phyloP scores from a whole-genome alignment of 2,113 vertebrate species.

The Aythya baeri region DNA sequence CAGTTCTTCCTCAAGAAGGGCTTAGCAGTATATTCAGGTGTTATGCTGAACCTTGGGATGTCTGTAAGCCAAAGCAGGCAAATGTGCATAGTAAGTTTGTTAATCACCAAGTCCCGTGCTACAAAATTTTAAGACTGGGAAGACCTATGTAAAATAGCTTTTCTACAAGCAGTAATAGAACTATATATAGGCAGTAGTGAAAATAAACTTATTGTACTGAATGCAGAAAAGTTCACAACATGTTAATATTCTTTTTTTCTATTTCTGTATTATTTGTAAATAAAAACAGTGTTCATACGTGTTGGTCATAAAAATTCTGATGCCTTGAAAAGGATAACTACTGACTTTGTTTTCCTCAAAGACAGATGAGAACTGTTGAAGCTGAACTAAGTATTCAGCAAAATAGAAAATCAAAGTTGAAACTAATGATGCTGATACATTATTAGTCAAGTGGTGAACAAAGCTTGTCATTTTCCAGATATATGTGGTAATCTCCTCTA shows the following conservation, averaged over 20 bases:
- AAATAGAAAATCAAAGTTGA: background rate
- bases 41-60: background rate
- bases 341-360: background rate
- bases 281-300: background rate
- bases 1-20: background rate
- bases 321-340: background rate
- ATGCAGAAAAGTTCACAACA: background rate
- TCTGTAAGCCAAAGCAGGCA: background rate
- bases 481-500: background rate
- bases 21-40: background rate
- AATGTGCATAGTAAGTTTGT: background rate
- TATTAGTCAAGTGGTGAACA: background rate
- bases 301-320: background rate
- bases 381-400: background rate
- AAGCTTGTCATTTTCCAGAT: background rate
- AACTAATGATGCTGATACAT: background rate
- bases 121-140: background rate
- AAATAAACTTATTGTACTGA: background rate
- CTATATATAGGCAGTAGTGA: background rate
- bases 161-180: background rate
- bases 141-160: background rate
- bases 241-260: background rate
- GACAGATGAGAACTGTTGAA: background rate
- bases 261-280: background rate
- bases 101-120: background rate